These are phyloP conservation scores for Mormyrops boulengeri DNA, from an alignment of 2,797 vertebrate genomes.

Conservation along the genomic window DNA sequence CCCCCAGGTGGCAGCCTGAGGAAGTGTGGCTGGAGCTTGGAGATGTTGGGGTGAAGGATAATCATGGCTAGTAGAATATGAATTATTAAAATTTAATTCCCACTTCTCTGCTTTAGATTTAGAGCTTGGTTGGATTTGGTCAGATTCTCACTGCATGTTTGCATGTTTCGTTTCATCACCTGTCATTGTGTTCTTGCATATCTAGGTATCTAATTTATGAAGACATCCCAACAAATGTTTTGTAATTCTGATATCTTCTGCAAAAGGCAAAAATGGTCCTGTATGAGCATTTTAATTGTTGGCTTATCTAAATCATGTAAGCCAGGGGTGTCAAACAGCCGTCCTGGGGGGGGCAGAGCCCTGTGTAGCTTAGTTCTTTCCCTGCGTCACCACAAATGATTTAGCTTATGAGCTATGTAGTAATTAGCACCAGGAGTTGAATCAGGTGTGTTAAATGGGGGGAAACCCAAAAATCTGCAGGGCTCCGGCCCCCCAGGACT, in stretches of 20 bases:
- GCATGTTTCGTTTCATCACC: neutral
- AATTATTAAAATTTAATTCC: neutral
- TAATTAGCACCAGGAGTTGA: no score
- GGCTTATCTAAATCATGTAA: neutral
- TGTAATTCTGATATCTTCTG: neutral
- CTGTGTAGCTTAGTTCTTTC: no score
- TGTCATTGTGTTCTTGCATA: constrained; percentile 10
- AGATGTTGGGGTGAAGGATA: neutral
- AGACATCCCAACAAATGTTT: neutral
- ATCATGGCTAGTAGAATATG: constrained; percentile 22
- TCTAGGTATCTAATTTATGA: neutral
- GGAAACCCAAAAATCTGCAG: no score
- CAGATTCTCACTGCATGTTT: neutral
- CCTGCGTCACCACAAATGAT: no score
- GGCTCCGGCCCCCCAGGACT: no score
- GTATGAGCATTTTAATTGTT: neutral
- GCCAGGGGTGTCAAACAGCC: no score
- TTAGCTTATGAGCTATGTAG: no score
- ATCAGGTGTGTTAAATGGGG: no score
- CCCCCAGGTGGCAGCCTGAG: constrained; percentile 40
- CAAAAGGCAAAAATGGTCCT: neutral
- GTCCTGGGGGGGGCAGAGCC: no score
- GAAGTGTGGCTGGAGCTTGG: neutral
- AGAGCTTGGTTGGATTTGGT: neutral
- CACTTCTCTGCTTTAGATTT: neutral